phyloP scores from a whole-genome alignment of 2,888 invertebrate species.

The Brachycybe producta region DNA sequence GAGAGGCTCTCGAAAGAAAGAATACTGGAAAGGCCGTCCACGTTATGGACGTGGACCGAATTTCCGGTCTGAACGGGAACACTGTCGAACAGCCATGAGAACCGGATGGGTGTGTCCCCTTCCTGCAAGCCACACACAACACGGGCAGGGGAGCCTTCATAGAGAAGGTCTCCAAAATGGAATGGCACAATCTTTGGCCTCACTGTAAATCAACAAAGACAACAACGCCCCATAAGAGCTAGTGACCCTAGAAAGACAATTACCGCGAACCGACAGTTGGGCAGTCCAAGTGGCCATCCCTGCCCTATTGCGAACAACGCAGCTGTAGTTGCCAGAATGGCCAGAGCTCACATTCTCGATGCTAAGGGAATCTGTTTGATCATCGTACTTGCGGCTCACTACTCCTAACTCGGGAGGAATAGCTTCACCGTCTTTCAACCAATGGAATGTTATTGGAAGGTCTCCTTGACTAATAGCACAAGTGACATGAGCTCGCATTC shows the following conservation, averaged over 20 bases:
- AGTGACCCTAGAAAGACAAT: background rate
- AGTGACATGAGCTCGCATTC: constrained; percentile 16
- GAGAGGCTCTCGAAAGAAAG: background rate
- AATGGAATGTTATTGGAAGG: constrained; percentile 30
- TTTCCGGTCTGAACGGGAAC: constrained; percentile 3
- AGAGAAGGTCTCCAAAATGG: constrained; percentile 59
- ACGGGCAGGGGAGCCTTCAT: constrained; percentile 66
- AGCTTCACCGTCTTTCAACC: constrained; percentile 31
- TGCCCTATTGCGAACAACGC: constrained; percentile 19
- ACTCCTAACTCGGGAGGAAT: constrained; percentile 24
- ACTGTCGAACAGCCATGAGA: constrained; percentile 72
- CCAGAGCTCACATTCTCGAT: constrained; percentile 29
- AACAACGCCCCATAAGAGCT: background rate
- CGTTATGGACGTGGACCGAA: background rate
- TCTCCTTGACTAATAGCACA: constrained; percentile 25
- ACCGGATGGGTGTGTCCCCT: constrained; percentile 64
- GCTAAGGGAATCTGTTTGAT: constrained; percentile 30
- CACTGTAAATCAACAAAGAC: constrained; percentile 7
- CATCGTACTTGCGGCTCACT: constrained; percentile 26
- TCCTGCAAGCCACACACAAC: constrained; percentile 65
- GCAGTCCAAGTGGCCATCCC: constrained; percentile 9
- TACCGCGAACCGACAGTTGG: constrained; percentile 14
- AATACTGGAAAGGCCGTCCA: too few relatives aligned
- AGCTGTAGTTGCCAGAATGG: constrained; percentile 34
- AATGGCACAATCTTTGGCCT: constrained; percentile 53